phyloP scores from a whole-genome alignment of 2,888 invertebrate genomes.

The Cyclophora albipunctata region DNA sequence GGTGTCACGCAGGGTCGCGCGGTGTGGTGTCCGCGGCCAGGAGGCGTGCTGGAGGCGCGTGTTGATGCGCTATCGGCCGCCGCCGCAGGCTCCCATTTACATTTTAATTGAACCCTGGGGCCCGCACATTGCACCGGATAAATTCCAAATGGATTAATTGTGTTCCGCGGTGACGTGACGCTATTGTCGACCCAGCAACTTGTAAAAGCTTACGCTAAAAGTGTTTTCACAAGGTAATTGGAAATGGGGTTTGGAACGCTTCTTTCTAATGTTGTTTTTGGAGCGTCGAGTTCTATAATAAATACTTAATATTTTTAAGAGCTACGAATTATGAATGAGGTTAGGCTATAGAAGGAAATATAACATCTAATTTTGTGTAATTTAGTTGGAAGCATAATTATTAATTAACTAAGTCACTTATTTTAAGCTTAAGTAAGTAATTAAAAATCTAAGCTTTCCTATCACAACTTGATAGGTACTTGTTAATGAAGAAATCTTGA shows the following conservation, averaged over 20 bases:
- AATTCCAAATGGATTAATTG: slow-evolving; percentile 21
- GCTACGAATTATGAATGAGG: too few species aligned
- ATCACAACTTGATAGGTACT: too few species aligned
- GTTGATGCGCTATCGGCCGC: slow-evolving; percentile 4
- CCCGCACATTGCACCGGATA: slow-evolving; percentile 15
- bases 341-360: too few species aligned
- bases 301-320: too few species aligned
- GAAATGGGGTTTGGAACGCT: slow-evolving; percentile 3
- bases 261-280: not conserved
- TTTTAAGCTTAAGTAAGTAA: too few species aligned
- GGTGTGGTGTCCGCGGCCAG: not conserved
- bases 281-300: too few species aligned
- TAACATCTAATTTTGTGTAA: too few species aligned
- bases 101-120: slow-evolving; percentile 21
- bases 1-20: too few species aligned
- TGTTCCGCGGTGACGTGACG: slow-evolving; percentile 8
- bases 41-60: slow-evolving; percentile 3
- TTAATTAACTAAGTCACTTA: too few species aligned
- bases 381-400: too few species aligned
- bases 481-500: too few species aligned
- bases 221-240: slow-evolving; percentile 15
- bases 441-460: too few species aligned
- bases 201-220: slow-evolving; percentile 11
- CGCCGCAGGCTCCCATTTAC: slow-evolving; percentile 16
- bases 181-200: slow-evolving; percentile 5